A percentile compares a stretch with the other conserved stretches of the same genome.
Conservation (phyloP, 2,888 invertebrate species). For the Athalia cordata region DNA sequence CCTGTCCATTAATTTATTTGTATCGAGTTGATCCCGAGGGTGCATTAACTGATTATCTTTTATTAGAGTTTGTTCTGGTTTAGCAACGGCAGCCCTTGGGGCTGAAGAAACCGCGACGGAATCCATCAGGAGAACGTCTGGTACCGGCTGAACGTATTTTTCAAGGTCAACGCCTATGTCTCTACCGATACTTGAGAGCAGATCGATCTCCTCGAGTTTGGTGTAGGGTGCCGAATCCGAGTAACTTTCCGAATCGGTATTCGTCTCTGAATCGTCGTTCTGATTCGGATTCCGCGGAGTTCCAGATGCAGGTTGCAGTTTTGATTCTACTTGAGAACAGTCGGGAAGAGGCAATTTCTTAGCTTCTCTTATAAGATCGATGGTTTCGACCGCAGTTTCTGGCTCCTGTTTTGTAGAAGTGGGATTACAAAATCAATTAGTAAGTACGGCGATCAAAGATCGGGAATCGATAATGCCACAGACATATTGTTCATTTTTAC, state of each 20-base stretch:
- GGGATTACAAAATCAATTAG: not conserved
- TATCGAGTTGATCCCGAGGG: slow-evolving; percentile 54
- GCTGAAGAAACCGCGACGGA: slow-evolving; percentile 49
- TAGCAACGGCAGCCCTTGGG: not conserved
- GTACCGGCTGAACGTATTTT: slow-evolving; percentile 69
- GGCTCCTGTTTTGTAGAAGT: slow-evolving; percentile 53
- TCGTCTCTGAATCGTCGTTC: slow-evolving; percentile 21
- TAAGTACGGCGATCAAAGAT: not conserved
- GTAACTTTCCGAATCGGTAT: slow-evolving; percentile 49
- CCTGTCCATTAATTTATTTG: slow-evolving; percentile 67
- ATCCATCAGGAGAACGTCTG: slow-evolving; percentile 71
- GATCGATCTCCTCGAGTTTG: slow-evolving; percentile 69
- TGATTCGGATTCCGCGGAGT: not conserved
- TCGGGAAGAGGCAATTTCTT: slow-evolving; percentile 60
- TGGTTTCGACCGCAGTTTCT: slow-evolving; percentile 63
- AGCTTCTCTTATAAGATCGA: slow-evolving; percentile 68
- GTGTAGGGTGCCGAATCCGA: slow-evolving; percentile 61
- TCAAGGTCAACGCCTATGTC: slow-evolving; percentile 68
- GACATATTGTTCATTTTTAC: slow-evolving; percentile 51
- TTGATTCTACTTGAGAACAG: slow-evolving; percentile 10
- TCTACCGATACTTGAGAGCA: slow-evolving; percentile 68
- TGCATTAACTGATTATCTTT: slow-evolving; percentile 49
- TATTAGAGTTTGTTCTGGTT: slow-evolving; percentile 29
- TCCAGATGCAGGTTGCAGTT: slow-evolving; percentile 20
- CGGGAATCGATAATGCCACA: not conserved